phyloP scores from a whole-genome alignment of 92 coral and sea anemone genomes.

The Desmophyllum pertusum region DNA sequence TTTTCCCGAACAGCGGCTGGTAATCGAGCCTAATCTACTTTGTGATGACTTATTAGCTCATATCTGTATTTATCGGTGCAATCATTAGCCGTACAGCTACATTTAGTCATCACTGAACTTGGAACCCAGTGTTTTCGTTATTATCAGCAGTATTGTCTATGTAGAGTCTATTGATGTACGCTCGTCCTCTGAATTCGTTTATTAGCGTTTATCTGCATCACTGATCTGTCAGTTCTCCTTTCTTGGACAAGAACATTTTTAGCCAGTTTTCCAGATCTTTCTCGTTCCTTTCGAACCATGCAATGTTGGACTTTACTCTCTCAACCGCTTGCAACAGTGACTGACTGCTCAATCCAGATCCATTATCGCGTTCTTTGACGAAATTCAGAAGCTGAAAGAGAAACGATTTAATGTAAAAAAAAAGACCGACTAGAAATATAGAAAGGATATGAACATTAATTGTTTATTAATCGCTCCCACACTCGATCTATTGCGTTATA shows the following conservation, averaged over 20 bases:
- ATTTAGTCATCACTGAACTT: no score
- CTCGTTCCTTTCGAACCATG: conserved; percentile 52
- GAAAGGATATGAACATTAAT: no score
- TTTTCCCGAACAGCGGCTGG: no score
- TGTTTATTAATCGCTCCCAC: not conserved
- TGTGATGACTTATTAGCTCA: no score
- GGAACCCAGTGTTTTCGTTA: no score
- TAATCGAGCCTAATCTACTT: no score
- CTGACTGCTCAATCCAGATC: conserved; percentile 40
- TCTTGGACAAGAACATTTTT: conserved; percentile 18
- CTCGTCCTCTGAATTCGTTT: not conserved
- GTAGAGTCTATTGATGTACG: not conserved
- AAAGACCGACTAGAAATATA: no score
- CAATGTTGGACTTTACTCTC: conserved; percentile 47
- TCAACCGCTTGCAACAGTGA: conserved; percentile 51
- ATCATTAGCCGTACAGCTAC: no score
- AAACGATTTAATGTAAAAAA: not conserved
- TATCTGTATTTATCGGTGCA: no score
- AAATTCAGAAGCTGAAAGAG: conserved; percentile 23
- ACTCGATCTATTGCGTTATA: not conserved
- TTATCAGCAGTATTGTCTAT: no score
- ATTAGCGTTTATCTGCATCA: not conserved
- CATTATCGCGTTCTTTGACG: conserved; percentile 24
- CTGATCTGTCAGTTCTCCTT: not conserved
- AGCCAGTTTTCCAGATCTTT: conserved; percentile 58